Conservation (phyloP, 2,888 invertebrate genomes). For the Athetis lepigone region DNA sequence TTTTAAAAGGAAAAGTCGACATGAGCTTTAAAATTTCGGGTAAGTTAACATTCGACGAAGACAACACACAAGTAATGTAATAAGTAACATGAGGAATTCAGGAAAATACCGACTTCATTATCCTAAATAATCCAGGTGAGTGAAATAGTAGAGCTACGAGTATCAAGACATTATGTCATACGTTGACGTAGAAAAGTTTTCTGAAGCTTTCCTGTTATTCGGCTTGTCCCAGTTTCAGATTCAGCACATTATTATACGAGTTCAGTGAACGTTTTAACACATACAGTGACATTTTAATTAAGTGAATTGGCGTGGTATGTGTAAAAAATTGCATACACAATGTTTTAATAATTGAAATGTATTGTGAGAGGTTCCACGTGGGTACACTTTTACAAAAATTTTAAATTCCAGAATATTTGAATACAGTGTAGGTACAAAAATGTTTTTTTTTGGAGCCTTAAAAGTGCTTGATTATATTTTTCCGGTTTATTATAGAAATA, state of each 20-base stretch:
- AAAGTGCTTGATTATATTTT: too few species aligned
- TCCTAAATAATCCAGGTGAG: conserved; percentile 41
- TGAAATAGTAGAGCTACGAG: conserved; percentile 36
- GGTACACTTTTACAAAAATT: background rate
- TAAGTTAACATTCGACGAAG: conserved; percentile 61
- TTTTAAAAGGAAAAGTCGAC: conserved; percentile 86
- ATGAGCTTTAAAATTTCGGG: conserved; percentile 84
- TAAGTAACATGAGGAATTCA: conserved; percentile 18
- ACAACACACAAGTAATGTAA: background rate
- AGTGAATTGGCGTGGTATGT: background rate
- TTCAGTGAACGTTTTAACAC: conserved; percentile 22
- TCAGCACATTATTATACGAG: conserved; percentile 17
- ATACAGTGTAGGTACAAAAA: too few species aligned
- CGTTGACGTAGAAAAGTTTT: conserved; percentile 24
- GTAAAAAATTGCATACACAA: too few species aligned
- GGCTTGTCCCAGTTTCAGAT: conserved; percentile 18
- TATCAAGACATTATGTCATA: conserved; percentile 35
- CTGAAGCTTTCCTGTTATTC: conserved; percentile 40
- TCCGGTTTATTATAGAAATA: too few species aligned
- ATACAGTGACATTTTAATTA: background rate
- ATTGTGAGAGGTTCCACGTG: background rate
- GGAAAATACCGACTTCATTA: conserved; percentile 32
- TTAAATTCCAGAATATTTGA: too few species aligned
- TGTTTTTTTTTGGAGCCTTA: too few species aligned
- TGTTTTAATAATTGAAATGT: background rate